Conservation (phyloP, 2,797 vertebrate genomes). For the Todus mexicanus region DNA sequence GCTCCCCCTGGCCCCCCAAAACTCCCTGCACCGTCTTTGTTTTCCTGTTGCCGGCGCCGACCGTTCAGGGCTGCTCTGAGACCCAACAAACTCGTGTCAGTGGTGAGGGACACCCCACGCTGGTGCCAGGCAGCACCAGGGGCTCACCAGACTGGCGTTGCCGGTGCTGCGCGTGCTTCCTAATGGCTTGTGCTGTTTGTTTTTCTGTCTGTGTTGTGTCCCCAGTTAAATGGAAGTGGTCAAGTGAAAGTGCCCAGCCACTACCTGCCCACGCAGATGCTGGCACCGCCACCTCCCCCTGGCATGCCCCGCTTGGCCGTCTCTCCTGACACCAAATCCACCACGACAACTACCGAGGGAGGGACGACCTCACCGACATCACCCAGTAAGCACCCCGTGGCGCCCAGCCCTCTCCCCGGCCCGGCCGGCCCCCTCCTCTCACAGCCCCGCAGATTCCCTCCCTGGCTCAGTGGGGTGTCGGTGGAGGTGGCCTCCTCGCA, state of each 20-base stretch:
- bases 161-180: constrained; percentile 22
- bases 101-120: background rate
- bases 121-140: background rate
- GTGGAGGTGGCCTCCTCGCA: constrained; percentile 35
- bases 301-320: constrained; percentile 84
- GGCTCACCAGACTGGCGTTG: background rate
- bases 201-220: constrained; percentile 72
- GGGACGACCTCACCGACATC: constrained; percentile 87
- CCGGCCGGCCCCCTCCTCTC: constrained; percentile 40
- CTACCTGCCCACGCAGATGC: constrained; percentile 93
- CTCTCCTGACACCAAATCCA: constrained; percentile 88
- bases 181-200: constrained; percentile 68
- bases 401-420: constrained; percentile 36
- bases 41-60: background rate
- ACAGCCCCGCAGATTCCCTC: background rate
- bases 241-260: constrained; percentile 92
- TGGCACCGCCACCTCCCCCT: constrained; percentile 84
- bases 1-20: no score
- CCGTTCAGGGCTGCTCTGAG: constrained; percentile 41
- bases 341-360: constrained; percentile 86
- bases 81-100: constrained; percentile 46
- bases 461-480: background rate
- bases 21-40: background rate
- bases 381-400: constrained; percentile 85
- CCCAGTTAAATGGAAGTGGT: constrained; percentile 91